Evolutionary conservation across 2,797 vertebrate species (phyloP).

Genomic region (Nyctibius grandis): DNA sequence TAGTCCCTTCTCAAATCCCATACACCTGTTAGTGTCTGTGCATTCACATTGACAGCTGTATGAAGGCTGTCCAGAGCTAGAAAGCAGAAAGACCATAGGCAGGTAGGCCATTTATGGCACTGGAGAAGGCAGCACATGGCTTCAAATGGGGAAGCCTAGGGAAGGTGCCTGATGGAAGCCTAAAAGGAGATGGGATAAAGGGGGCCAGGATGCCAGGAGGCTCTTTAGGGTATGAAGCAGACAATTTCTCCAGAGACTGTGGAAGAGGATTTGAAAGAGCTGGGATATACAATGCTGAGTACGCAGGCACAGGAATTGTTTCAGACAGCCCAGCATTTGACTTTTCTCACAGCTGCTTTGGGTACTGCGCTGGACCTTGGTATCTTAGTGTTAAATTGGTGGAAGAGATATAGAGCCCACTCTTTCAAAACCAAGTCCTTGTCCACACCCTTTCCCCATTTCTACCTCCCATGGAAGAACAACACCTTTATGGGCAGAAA

Average conservation of each 20-base stretch:
- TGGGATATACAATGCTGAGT: not conserved
- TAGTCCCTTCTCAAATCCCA: not conserved
- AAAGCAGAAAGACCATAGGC: not conserved
- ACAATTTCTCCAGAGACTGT: not conserved
- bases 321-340: not conserved
- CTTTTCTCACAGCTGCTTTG: not conserved
- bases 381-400: not conserved
- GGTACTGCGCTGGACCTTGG: not conserved
- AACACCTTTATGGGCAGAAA: not conserved
- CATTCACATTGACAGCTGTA: accelerated
- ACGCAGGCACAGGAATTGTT: not conserved
- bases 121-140: not conserved
- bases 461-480: not conserved
- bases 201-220: accelerated
- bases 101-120: not conserved
- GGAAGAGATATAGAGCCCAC: not conserved
- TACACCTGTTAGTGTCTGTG: not conserved
- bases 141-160: not conserved
- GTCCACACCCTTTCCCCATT: not conserved
- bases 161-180: not conserved
- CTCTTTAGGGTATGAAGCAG: not conserved
- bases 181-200: not conserved
- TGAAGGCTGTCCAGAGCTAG: not conserved
- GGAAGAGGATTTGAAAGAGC: not conserved
- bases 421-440: not conserved